Evolutionary conservation across 1,140 invertebrate species (phyloP), one percentile per base, ranked within the genome.

Genomic region (Magallana ariakensis): DNA sequence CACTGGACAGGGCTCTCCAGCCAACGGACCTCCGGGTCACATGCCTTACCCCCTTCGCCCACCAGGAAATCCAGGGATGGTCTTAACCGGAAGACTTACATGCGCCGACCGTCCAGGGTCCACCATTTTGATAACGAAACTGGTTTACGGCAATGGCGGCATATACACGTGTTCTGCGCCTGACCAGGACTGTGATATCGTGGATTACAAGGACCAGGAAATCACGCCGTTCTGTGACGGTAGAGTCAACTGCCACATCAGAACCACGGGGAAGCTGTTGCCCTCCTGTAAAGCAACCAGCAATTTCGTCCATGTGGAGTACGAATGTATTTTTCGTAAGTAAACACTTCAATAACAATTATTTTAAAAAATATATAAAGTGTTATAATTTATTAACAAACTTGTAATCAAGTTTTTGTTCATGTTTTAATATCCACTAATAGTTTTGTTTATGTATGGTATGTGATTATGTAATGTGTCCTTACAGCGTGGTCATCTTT

Each of bases 281-380:
- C 81, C 58, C 9, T 46, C 83, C 1, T 87, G 86, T 83, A 53
- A 82, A 15, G 75, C 60, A 15, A 54, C 16, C 11, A 87, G 86
- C 19, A 83, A 87, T 70, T 87, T 87, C 75, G 56, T 87, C 13
- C 86, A 87, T 22, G 86, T 87, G 81, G 86, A 87, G 53, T 87
- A 87, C 15, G 86, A 87, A 56, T 87, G 86, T 53, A 62, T 87
- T 19, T 81, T 83, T 75, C 66, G 86, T 87, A 22, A 87, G 86
- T 87, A 26, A n/a, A n/a, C n/a, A n/a, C n/a, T n/a, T n/a, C n/a
- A n/a, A n/a, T n/a, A n/a, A n/a, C n/a, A n/a, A n/a, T n/a, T n/a
- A n/a, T n/a, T n/a, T n/a, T n/a, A n/a, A n/a, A n/a, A n/a, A n/a
- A n/a, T n/a, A n/a, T n/a, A n/a, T n/a, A n/a, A n/a, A n/a, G n/a